Evolutionary conservation across 2,888 invertebrate species (phyloP).

Genomic region (Lomographa bimaculata): DNA sequence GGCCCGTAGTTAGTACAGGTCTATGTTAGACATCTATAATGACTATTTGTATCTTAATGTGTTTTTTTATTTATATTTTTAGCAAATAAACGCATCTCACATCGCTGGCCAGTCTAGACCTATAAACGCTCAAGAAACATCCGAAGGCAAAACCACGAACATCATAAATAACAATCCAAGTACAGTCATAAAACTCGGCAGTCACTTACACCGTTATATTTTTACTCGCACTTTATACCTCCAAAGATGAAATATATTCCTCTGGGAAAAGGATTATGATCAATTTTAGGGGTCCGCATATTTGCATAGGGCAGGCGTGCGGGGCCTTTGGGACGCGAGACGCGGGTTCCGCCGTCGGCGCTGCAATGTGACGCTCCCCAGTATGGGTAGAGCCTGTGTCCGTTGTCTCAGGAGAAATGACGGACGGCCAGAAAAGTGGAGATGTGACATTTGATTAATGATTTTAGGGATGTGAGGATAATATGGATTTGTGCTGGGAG

Average conservation of each 20-base stretch:
- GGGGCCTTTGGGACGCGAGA: conserved; percentile 45
- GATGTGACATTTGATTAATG: conserved; percentile 28
- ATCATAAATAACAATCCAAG: conserved; percentile 16
- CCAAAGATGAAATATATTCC: conserved; percentile 39
- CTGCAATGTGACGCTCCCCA: conserved; percentile 55
- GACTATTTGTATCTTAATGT: no score
- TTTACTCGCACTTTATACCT: conserved; percentile 38
- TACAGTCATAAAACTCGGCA: conserved; percentile 24
- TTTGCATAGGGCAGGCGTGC: conserved; percentile 76
- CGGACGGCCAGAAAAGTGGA: conserved; percentile 25
- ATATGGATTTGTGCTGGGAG: conserved; percentile 9
- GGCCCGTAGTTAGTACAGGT: no score
- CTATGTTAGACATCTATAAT: no score
- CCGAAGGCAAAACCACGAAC: conserved; percentile 1
- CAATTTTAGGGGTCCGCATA: conserved; percentile 64
- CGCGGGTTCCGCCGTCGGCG: conserved; percentile 50
- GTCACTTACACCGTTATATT: conserved; percentile 35
- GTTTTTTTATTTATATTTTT: no score
- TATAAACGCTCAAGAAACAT: conserved; percentile 3
- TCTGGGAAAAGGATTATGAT: conserved; percentile 48
- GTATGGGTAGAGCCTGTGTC: conserved; percentile 44
- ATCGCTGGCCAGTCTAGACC: conserved; percentile 12
- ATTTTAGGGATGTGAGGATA: conserved; percentile 12
- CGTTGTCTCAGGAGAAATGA: conserved; percentile 39
- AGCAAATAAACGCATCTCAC: no score